Percentiles rank a stretch among this genome's conserved stretches.
Evolutionary conservation across 2,888 invertebrate species (phyloP).

Genomic region (Caenorhabditis virilis): DNA sequence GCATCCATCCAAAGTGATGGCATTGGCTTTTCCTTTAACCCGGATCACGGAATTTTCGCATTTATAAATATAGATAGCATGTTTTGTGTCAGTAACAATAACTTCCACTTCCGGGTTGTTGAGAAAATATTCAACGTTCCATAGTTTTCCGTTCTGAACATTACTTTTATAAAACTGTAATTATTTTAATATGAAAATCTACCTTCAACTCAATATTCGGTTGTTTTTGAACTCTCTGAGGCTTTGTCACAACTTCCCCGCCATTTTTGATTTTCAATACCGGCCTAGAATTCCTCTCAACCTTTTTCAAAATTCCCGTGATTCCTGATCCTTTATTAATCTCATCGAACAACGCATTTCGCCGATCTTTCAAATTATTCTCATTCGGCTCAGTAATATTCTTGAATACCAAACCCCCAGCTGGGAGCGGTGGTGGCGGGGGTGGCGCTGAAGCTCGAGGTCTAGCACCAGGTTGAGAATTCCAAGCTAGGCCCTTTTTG

Average conservation of each 20-base stretch:
- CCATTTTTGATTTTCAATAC: not conserved
- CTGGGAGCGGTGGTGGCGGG: constrained; percentile 29
- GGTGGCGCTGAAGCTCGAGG: constrained; percentile 4
- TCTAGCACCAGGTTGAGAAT: constrained; percentile 69
- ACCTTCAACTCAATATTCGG: no score
- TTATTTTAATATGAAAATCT: no score
- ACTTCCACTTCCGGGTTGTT: constrained; percentile 81
- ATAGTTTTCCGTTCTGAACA: constrained; percentile 87
- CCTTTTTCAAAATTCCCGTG: constrained; percentile 76
- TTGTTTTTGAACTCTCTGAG: no score
- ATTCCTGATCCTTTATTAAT: constrained; percentile 82
- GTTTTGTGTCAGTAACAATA: constrained; percentile 92
- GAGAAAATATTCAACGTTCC: constrained; percentile 78
- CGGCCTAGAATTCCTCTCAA: constrained; percentile 69
- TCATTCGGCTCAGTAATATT: constrained; percentile 38
- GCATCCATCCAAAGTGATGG: constrained; percentile 91
- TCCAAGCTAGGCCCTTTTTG: constrained; percentile 96
- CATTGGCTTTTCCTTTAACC: constrained; percentile 81
- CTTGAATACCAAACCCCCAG: constrained; percentile 6
- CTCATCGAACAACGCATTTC: constrained; percentile 88
- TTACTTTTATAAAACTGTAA: no score
- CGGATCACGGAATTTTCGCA: constrained; percentile 87
- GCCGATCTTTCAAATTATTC: constrained; percentile 69
- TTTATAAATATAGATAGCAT: constrained; percentile 93
- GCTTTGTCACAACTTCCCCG: not conserved